Conservation (phyloP, 2,113 vertebrate species). For the Arvicanthis niloticus region DNA sequence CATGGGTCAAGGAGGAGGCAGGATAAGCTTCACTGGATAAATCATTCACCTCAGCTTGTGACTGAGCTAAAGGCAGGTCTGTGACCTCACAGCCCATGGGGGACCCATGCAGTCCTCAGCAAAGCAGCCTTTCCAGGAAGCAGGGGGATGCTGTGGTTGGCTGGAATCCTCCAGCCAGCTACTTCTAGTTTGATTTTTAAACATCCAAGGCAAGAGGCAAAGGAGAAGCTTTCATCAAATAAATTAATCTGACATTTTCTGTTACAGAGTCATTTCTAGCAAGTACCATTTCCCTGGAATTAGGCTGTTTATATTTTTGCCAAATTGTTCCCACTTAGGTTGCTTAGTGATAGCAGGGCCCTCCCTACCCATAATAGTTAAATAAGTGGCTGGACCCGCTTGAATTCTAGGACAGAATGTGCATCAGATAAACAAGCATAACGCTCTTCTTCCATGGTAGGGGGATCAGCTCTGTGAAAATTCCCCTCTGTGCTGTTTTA, state of each 20-base stretch:
- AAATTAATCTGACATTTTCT: not conserved
- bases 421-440: not conserved
- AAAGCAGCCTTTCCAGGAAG: not conserved
- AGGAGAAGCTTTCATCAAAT: not conserved
- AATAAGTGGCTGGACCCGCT: not conserved
- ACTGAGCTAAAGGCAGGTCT: accelerated
- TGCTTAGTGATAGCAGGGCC: not conserved
- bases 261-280: conserved; percentile 40
- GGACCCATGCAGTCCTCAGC: not conserved
- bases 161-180: not conserved
- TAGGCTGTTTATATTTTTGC: not conserved
- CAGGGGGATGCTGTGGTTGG: accelerated
- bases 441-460: accelerated
- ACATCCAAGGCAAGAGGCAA: not conserved
- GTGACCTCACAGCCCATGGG: accelerated
- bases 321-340: not conserved
- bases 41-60: accelerated
- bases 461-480: accelerated
- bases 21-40: accelerated
- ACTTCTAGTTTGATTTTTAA: not conserved
- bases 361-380: not conserved
- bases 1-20: not conserved
- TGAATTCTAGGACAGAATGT: not conserved
- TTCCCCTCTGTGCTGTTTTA: accelerated
- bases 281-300: conserved; percentile 26